These are phyloP conservation scores for Strigamia maritima DNA, from an alignment of 2,888 invertebrate genomes.

Conservation along the genomic window DNA sequence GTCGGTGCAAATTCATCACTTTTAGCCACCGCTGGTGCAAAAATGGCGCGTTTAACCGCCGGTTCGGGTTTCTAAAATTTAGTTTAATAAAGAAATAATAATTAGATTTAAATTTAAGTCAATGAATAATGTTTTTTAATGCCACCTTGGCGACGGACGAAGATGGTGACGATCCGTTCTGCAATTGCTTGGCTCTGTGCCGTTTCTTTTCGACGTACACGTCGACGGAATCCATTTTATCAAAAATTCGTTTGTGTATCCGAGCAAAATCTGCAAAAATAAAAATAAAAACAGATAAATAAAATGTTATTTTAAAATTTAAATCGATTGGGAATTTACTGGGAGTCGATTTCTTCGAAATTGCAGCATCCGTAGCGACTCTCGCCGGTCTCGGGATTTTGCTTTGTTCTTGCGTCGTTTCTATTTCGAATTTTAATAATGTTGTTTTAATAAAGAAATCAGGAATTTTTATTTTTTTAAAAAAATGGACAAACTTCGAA, in stretches of 20 bases:
- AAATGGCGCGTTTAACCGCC: not conserved
- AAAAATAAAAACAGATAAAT: not conserved
- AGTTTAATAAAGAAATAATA: not conserved
- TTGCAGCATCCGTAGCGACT: not conserved
- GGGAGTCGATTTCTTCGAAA: not conserved
- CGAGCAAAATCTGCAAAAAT: slow-evolving; percentile 9
- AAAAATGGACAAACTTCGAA: not conserved
- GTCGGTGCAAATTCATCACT: not conserved
- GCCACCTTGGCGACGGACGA: not conserved
- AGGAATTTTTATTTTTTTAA: not conserved
- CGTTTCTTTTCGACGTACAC: slow-evolving; percentile 14
- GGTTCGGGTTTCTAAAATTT: not conserved
- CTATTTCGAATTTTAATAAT: not conserved
- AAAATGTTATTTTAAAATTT: not conserved
- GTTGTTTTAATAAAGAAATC: not conserved
- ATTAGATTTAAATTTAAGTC: not conserved
- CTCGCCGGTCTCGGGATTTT: not conserved
- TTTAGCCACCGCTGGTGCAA: not conserved
- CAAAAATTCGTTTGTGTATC: slow-evolving; percentile 1
- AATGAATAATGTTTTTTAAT: not conserved
- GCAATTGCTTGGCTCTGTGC: not conserved
- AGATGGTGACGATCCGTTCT: not conserved
- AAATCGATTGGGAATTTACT: too few species aligned
- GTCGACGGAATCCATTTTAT: slow-evolving; percentile 11
- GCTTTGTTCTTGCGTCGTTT: not conserved